Percentiles rank a stretch among this genome's conserved stretches.
phyloP scores from a whole-genome alignment of 2,888 invertebrate genomes.

The Salticus scenicus region DNA sequence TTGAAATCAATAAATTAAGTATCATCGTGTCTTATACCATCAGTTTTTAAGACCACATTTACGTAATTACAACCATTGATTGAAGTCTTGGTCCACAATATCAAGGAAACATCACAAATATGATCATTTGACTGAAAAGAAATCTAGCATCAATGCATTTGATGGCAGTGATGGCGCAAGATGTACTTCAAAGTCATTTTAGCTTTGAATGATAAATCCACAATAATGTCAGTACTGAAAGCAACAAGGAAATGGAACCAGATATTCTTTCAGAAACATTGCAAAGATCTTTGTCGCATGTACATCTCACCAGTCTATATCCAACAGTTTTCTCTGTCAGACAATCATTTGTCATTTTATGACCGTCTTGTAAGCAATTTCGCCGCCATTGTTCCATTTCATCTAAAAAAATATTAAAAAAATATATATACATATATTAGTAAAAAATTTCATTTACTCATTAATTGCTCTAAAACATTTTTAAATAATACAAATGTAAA shows the following conservation, averaged over 20 bases:
- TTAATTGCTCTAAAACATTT: not conserved
- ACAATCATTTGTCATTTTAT: slow-evolving; percentile 46
- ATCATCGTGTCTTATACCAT: too few species aligned
- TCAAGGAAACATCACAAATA: too few species aligned
- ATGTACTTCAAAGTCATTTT: too few species aligned
- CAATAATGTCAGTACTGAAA: not conserved
- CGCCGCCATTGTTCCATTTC: slow-evolving; percentile 62
- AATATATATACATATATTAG: too few species aligned
- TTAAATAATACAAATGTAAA: not conserved
- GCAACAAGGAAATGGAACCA: not conserved
- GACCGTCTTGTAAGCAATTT: slow-evolving; percentile 54
- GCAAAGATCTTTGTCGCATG: slow-evolving; percentile 56
- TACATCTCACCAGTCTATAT: slow-evolving; percentile 33
- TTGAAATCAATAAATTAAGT: too few species aligned
- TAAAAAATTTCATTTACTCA: too few species aligned
- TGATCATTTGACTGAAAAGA: too few species aligned
- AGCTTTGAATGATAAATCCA: not conserved
- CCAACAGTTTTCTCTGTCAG: slow-evolving; percentile 30
- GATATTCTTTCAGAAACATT: slow-evolving; percentile 15
- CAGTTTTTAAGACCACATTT: too few species aligned
- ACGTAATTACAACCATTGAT: too few species aligned
- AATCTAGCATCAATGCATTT: too few species aligned
- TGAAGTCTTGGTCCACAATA: too few species aligned
- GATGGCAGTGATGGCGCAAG: too few species aligned
- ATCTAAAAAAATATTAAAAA: slow-evolving; percentile 23